Percentiles rank a stretch among this genome's conserved stretches.
Conservation (phyloP, 2,113 vertebrate species). For the Melanostigma gelatinosum region DNA sequence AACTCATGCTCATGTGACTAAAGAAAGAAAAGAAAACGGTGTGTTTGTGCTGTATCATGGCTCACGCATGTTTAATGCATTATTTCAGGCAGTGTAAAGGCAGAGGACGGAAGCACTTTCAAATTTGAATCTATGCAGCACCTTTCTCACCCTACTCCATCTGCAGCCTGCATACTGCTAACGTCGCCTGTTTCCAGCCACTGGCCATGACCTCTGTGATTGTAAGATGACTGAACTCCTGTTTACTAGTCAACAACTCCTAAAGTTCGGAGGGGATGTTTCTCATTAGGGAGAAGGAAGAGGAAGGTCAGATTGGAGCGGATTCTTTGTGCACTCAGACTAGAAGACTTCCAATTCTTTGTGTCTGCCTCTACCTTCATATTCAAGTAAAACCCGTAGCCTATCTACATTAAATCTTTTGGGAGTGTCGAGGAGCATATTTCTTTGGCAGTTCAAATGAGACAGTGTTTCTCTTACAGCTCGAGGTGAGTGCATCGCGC, state of each 20-base stretch:
- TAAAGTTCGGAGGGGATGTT: conserved; percentile 5
- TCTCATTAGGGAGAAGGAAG: background rate
- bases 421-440: conserved; percentile 33
- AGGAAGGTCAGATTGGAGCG: background rate
- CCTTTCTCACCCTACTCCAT: conserved; percentile 5
- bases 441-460: conserved; percentile 36
- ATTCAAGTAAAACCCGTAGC: conserved; percentile 1
- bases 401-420: conserved; percentile 38
- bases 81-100: background rate
- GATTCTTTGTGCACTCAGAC: background rate
- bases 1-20: background rate
- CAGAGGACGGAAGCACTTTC: background rate
- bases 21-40: conserved; percentile 3
- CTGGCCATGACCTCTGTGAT: conserved; percentile 19
- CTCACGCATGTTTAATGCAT: background rate
- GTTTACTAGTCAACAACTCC: conserved; percentile 18
- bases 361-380: background rate
- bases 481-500: conserved; percentile 45
- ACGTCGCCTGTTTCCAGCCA: conserved; percentile 4
- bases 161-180: conserved; percentile 47
- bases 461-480: conserved; percentile 59
- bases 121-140: conserved; percentile 6
- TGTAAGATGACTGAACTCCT: conserved; percentile 6
- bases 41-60: background rate
- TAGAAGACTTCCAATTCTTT: background rate